Conservation (phyloP, 2,797 vertebrate genomes). For the Poeciliopsis infans region DNA sequence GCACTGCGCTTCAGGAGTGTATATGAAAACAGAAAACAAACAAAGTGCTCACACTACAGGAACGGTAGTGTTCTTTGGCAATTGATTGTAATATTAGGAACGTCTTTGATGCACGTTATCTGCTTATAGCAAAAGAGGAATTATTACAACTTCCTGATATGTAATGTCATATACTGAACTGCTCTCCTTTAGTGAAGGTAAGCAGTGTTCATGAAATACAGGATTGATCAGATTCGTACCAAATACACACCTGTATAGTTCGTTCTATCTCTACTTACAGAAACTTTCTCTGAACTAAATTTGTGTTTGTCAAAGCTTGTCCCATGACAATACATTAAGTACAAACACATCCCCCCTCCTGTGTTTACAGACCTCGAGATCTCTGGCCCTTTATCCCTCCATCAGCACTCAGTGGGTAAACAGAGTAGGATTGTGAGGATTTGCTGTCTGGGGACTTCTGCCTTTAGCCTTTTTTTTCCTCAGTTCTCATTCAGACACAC, state of each 20-base stretch:
- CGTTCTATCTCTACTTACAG: slow-evolving; percentile 10
- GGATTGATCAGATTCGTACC: neutral
- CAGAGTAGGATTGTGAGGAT: slow-evolving; percentile 36
- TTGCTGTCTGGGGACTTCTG: slow-evolving; percentile 44
- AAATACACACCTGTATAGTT: neutral
- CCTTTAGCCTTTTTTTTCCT: slow-evolving; percentile 13
- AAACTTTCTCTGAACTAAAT: slow-evolving; percentile 4
- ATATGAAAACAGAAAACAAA: neutral
- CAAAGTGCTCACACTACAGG: neutral
- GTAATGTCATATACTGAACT: neutral
- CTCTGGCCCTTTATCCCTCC: slow-evolving; percentile 48
- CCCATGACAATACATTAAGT: slow-evolving; percentile 45
- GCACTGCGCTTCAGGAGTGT: slow-evolving; percentile 1
- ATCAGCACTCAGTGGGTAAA: slow-evolving; percentile 59
- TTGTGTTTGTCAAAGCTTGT: slow-evolving; percentile 17
- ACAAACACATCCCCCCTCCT: slow-evolving; percentile 25
- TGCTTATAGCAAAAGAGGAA: slow-evolving; percentile 7
- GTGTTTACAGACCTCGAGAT: slow-evolving; percentile 62
- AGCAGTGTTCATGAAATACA: neutral
- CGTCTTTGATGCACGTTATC: neutral
- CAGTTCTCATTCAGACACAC: slow-evolving; percentile 4
- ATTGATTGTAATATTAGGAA: neutral
- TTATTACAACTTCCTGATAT: slow-evolving; percentile 3
- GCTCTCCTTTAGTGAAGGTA: too few species aligned
- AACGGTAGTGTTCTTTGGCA: neutral